Evolutionary conservation across 1,140 invertebrate genomes (phyloP), one percentile per base, ranked within the genome.

Genomic region (Oncopeltus fasciatus): DNA sequence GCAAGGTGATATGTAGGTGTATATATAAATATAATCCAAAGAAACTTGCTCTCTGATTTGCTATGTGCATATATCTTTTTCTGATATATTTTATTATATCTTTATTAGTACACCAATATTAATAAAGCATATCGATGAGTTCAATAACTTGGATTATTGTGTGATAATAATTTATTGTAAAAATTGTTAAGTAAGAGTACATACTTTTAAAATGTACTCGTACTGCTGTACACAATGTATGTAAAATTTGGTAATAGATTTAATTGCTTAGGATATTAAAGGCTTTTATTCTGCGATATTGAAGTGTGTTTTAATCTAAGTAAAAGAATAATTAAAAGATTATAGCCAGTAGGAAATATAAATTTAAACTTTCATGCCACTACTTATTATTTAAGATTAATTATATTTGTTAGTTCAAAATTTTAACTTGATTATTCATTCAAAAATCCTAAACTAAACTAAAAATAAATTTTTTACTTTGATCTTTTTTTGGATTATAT

Each of bases 11-110:
- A 53, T 53, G 21, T 38, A 38, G 14, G 18, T 53, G 49, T 53
- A 53, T 27, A 53, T 53, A 53, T 53, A 53, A 53, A 24, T 53
- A 24, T 27, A 53, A 26, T 53, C 9, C 8, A 53, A 53, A 53
- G 14, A 53, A 53, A 24, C 49, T 24, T 53, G 49, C 44, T 46
- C 49, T 53, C 49, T 53, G 21, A 26, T 53, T 53, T 53, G 49
- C 49, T 53, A 53, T 1, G n/a, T n/a, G n/a, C n/a, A 27, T 53
- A 53, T 24, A 14, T 24, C 49, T 53, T 53, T 51, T 53, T 53
- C 49, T 53, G 49, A 53, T 53, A 53, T 53, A 53, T 53, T 53
- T 53, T 53, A 53, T 53, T 53, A 53, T 53, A 38, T 14, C 31
- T 38, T 38, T 14, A 5, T 38, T 53, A 53, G 49, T 53, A 53